A percentile compares a stretch with the other conserved stretches of the same genome.
Conservation (phyloP, 2,797 vertebrate species). For the Iguana delicatissima region DNA sequence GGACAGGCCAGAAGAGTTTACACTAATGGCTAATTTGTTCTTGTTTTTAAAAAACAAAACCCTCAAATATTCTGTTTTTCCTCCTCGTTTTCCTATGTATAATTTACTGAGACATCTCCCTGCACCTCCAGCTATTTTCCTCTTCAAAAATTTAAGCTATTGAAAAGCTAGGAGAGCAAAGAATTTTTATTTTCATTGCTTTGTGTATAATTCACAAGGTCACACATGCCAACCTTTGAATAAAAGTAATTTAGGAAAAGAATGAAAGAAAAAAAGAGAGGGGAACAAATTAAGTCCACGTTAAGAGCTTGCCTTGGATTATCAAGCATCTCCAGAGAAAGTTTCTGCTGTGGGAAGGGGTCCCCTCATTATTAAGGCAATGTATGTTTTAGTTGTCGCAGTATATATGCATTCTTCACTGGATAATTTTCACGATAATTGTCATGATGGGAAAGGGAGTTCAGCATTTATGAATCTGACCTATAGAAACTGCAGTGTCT, state of each 20-base stretch:
- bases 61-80: background rate
- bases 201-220: background rate
- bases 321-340: background rate
- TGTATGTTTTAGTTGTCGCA: background rate
- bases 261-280: slow-evolving; percentile 5
- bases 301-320: too few species aligned
- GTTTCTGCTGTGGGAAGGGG: background rate
- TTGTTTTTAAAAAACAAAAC: background rate
- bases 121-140: slow-evolving; percentile 10
- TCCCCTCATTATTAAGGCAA: background rate
- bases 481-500: background rate
- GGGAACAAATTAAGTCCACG: background rate
- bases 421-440: background rate
- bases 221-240: background rate
- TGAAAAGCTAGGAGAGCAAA: slow-evolving; percentile 17
- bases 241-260: background rate
- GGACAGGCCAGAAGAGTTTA: background rate
- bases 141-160: slow-evolving; percentile 26
- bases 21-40: too few species aligned
- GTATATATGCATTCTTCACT: background rate
- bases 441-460: background rate
- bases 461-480: background rate
- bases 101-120: slow-evolving; percentile 11
- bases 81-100: background rate
- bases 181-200: slow-evolving; percentile 20